Evolutionary conservation across 2,797 vertebrate genomes (phyloP).

Genomic region (Cyclura pinguis): DNA sequence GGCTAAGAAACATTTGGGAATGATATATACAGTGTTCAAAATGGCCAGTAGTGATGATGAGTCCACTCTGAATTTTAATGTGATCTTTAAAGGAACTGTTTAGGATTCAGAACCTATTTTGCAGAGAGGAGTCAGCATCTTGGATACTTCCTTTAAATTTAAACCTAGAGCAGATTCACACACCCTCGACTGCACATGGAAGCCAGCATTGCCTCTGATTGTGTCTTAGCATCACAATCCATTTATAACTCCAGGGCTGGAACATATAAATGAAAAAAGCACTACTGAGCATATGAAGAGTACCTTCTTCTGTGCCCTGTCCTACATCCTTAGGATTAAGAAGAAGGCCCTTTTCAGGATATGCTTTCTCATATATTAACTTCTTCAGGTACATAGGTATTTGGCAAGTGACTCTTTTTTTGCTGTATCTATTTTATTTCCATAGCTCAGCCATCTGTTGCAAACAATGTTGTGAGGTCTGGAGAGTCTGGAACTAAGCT

Average conservation of each 20-base stretch:
- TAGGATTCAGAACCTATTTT: too few species aligned
- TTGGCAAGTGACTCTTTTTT: not conserved
- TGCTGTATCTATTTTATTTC: constrained; percentile 13
- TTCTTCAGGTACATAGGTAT: not conserved
- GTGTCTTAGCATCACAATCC: not conserved
- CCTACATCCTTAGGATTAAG: not conserved
- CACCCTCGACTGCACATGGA: too few species aligned
- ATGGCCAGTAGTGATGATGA: too few species aligned
- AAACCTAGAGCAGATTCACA: too few species aligned
- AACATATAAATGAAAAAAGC: not conserved
- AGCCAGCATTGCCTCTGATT: not conserved
- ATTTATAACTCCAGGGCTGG: not conserved
- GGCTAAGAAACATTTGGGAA: not conserved
- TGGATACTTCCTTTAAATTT: too few species aligned
- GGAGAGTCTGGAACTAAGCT: constrained; percentile 39
- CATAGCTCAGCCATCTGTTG: constrained; percentile 66
- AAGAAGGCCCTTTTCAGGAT: not conserved
- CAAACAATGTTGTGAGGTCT: constrained; percentile 22
- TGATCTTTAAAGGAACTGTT: too few species aligned
- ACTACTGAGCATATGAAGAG: not conserved
- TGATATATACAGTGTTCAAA: not conserved
- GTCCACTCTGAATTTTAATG: too few species aligned
- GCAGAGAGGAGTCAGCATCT: too few species aligned
- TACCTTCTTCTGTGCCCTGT: not conserved
- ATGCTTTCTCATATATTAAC: not conserved